Evolutionary conservation across 1,140 invertebrate species (phyloP).

Genomic region (Vollenhovia emeryi): DNA sequence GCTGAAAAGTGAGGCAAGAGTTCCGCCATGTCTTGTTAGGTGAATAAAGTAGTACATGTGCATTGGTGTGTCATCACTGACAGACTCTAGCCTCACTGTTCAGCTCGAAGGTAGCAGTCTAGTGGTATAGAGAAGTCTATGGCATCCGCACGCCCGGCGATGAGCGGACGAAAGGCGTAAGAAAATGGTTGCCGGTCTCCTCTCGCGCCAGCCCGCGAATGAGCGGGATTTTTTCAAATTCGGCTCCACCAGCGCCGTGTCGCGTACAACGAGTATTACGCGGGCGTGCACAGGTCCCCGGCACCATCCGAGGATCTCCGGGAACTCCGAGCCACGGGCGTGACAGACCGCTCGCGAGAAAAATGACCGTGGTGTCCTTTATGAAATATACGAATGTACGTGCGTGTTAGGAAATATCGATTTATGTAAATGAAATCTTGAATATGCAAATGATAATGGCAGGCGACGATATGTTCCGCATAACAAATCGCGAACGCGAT

Average conservation of each 20-base stretch:
- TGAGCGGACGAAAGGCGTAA: constrained; percentile 15
- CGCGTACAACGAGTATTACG: constrained; percentile 5
- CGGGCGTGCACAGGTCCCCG: not conserved
- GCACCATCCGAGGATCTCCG: too few relatives aligned
- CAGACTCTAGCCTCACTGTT: too few relatives aligned
- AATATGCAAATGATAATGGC: constrained; percentile 48
- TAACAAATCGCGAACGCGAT: constrained; percentile 5
- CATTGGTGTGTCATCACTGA: too few relatives aligned
- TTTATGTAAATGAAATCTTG: constrained; percentile 17
- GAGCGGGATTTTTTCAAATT: constrained; percentile 44
- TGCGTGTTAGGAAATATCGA: not conserved
- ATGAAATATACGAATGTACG: not conserved
- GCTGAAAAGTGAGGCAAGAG: too few relatives aligned
- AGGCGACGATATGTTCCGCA: not conserved
- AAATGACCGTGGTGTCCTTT: not conserved
- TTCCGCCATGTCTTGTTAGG: too few relatives aligned
- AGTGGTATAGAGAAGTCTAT: too few relatives aligned
- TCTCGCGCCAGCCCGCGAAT: not conserved
- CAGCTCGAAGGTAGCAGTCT: too few relatives aligned
- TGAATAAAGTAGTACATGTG: too few relatives aligned
- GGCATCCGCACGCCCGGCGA: not conserved
- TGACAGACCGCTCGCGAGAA: not conserved
- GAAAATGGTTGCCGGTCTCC: not conserved
- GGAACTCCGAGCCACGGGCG: not conserved
- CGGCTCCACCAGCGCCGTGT: constrained; percentile 43